Evolutionary conservation across 2,113 vertebrate species (phyloP).

Genomic region (Pachypanchax playfairii): DNA sequence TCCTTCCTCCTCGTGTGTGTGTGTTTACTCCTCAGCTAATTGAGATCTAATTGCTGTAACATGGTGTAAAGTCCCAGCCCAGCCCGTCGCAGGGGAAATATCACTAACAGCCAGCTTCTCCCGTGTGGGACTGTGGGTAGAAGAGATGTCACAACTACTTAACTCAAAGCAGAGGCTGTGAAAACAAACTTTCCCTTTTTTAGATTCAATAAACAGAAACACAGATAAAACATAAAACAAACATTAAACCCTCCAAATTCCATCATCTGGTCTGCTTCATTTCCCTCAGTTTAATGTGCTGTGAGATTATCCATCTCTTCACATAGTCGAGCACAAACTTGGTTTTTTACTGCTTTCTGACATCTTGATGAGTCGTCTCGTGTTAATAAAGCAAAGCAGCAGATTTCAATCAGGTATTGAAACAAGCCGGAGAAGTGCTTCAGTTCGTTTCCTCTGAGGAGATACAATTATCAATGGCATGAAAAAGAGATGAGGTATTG

Average conservation of each 20-base stretch:
- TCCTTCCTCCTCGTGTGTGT: constrained; percentile 21
- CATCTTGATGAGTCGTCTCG: constrained; percentile 36
- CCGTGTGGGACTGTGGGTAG: constrained; percentile 65
- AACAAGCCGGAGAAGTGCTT: constrained; percentile 58
- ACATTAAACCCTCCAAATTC: not conserved
- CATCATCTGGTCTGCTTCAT: constrained; percentile 14
- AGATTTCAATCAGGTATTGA: constrained; percentile 48
- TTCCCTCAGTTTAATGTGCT: constrained; percentile 23
- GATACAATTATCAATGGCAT: constrained; percentile 66
- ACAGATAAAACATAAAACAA: not conserved
- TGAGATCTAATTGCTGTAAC: constrained; percentile 76
- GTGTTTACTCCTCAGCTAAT: constrained; percentile 75
- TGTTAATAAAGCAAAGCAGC: constrained; percentile 44
- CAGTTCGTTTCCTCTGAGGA: constrained; percentile 32
- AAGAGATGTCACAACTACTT: constrained; percentile 69
- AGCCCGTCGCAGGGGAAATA: constrained; percentile 65
- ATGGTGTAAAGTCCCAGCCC: constrained; percentile 55
- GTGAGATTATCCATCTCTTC: constrained; percentile 40
- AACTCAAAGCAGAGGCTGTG: constrained; percentile 45
- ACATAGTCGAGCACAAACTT: not conserved
- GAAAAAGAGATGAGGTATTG: constrained; percentile 81
- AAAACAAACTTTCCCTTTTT: constrained; percentile 56
- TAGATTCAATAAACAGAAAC: constrained; percentile 15
- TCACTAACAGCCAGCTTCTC: constrained; percentile 54
- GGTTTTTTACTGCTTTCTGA: constrained; percentile 15